A percentile compares a stretch with the other conserved stretches of the same genome.
phyloP scores from a whole-genome alignment of 2,888 invertebrate genomes.

The Nyleta sp. region DNA sequence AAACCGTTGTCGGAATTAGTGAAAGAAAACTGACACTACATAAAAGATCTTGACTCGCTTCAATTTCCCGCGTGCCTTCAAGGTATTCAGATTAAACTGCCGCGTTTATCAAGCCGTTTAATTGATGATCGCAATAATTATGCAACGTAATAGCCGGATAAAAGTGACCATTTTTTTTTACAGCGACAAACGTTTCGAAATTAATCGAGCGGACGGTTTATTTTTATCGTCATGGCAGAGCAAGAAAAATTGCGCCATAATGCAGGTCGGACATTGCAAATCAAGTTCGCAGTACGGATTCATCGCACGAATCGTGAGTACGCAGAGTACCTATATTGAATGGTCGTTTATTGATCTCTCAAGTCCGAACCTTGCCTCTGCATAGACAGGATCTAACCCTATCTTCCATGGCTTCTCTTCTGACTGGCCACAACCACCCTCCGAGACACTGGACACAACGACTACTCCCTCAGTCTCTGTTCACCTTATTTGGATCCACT shows the following conservation, averaged over 20 bases:
- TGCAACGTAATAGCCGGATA: background rate
- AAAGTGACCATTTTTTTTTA: too few species aligned
- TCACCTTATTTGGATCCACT: conserved; percentile 78
- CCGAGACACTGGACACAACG: conserved; percentile 81
- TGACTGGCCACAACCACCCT: conserved; percentile 81
- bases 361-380: conserved; percentile 80
- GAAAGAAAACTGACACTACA: conserved; percentile 65
- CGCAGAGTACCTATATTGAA: conserved; percentile 80
- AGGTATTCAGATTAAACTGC: conserved; percentile 24
- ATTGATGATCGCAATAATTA: conserved; percentile 10
- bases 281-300: conserved; percentile 63
- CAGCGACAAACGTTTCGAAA: too few species aligned
- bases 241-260: background rate
- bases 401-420: conserved; percentile 72
- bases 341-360: conserved; percentile 83
- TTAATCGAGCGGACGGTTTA: background rate
- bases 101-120: conserved; percentile 10
- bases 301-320: conserved; percentile 75
- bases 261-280: conserved; percentile 26
- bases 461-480: conserved; percentile 74
- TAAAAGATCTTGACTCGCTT: conserved; percentile 51
- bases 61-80: conserved; percentile 22
- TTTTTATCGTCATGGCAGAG: background rate
- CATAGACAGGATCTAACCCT: conserved; percentile 77
- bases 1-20: conserved; percentile 67